These are phyloP conservation scores for Chironomus tepperi DNA, from an alignment of 1,140 invertebrate genomes.

Conservation along the genomic window DNA sequence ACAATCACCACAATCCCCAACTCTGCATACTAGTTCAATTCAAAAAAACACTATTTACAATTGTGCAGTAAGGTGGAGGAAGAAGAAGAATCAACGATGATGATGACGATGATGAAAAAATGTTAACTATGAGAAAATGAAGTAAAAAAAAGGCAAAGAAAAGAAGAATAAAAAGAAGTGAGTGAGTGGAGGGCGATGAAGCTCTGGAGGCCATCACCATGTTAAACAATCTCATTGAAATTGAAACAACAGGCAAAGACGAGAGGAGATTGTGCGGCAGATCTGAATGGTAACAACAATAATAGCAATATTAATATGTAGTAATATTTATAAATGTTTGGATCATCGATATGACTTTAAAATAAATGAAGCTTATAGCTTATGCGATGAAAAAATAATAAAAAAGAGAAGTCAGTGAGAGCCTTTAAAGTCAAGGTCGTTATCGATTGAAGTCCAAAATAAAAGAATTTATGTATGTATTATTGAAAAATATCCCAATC, in stretches of 20 bases:
- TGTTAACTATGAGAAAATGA: neutral
- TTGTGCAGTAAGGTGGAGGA: no score
- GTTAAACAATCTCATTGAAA: slow-evolving; percentile 10
- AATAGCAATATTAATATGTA: no score
- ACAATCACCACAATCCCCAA: no score
- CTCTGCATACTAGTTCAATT: no score
- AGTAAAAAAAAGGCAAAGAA: neutral
- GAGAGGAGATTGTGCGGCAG: neutral
- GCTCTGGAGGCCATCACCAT: slow-evolving; percentile 6
- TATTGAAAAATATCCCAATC: no score
- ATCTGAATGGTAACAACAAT: neutral
- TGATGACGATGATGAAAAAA: neutral
- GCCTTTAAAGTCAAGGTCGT: neutral
- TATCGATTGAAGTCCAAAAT: neutral
- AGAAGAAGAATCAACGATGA: no score
- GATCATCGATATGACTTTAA: no score
- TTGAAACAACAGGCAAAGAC: slow-evolving; percentile 12
- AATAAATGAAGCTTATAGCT: no score
- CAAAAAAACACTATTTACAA: no score
- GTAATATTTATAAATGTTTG: no score
- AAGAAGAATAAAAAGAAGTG: neutral
- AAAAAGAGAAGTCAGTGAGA: neutral
- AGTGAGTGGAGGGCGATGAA: no score
- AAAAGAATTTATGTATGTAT: neutral
- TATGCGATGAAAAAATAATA: no score